Base-by-base conservation (phyloP, 1,140 invertebrate genomes). In the Conus betulinus region DNA sequence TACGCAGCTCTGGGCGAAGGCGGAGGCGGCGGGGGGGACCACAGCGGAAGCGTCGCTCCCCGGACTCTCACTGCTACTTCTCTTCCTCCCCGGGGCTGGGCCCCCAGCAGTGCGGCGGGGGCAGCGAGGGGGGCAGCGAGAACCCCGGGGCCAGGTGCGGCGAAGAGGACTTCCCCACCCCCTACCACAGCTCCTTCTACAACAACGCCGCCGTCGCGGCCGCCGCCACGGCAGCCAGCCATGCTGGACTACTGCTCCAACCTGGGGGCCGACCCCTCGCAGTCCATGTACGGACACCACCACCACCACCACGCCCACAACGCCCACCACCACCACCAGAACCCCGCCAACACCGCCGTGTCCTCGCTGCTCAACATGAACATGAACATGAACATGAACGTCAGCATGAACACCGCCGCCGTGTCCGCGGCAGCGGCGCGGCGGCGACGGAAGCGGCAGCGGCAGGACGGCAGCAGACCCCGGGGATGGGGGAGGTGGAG, bases 291-390 rank as follows among this genome's bases (percentile, higher is more conserved):
- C 89, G 55, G 76, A 20, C 60, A 63, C 51, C 87, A 87, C 87
- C 81, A 87, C 71, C 74, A 84, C 63, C 85, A 84, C 67, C 85
- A 57, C 39, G 13, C 11, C 67, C 67, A 71, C 67, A 71, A 71
- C 67, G 6, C 67, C 67, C 88, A 83, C 60, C 87, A 88, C 78
- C 78, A 88, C 87, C 39, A 81, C 85, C 85, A 87, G 71, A 87
- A 87, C 85, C 94, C 96, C 53, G 94, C 93, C 78, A 95, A 96
- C 57, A 94, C 93, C 84, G 96, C 96, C 84, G 96, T 96, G 93
- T 94, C 96, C 11, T 96, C 96, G 78, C 96, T 97, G 93, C 94
- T 97, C 81, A 97, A 96, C 39, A 39, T 39, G 39, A 39, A 39
- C 92, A 94, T 96, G 90, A 91, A 91, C 84, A 92, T 79, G 81